Evolutionary conservation across 1,140 invertebrate genomes (phyloP), one percentile per base, ranked within the genome.

Genomic region (Hypsibius dujardini): DNA sequence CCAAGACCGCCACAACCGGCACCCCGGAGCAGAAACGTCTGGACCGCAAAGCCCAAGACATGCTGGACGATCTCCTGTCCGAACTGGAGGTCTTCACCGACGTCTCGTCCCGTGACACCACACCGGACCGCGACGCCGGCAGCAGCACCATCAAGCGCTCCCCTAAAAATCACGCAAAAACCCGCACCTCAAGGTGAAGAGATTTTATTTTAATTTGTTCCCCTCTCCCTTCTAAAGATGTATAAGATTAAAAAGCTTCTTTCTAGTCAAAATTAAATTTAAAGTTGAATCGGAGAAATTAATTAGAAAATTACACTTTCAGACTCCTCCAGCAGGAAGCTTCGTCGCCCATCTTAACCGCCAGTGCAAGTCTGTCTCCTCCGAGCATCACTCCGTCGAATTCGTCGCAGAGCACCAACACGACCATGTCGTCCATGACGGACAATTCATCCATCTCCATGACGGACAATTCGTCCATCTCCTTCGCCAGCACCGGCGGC

Each of bases 121-220:
- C 62, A 3, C 62, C 62, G 7, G 62, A 67, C 42, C 62, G 62
- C 7, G 62, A 67, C 42, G 62, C 50, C 50, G n/a, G n/a, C n/a
- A n/a, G 50, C 50, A 56, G 50, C 50, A 67, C 62, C 62, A 67
- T 67, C 62, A 67, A 67, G 62, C 62, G 62, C 7, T 67, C 62
- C 7, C 62, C 62, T 12, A 56, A 56, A 56, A n/a, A 7, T 42
- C 3, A 7, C 62, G 62, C 62, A 3, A 67, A 67, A 42, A 42
- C 3, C 62, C 7, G 3, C 3, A 7, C 3, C 50, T 7, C n/a
- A n/a, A n/a, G n/a, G n/a, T n/a, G n/a, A n/a, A n/a, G n/a, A n/a
- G n/a, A n/a, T n/a, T n/a, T n/a, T n/a, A n/a, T n/a, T n/a, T n/a
- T n/a, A n/a, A n/a, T n/a, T n/a, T n/a, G n/a, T n/a, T n/a, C n/a